Evolutionary conservation across 2,888 invertebrate genomes (phyloP), one percentile per base, ranked within the genome.

Genomic region (Ischnura elegans): DNA sequence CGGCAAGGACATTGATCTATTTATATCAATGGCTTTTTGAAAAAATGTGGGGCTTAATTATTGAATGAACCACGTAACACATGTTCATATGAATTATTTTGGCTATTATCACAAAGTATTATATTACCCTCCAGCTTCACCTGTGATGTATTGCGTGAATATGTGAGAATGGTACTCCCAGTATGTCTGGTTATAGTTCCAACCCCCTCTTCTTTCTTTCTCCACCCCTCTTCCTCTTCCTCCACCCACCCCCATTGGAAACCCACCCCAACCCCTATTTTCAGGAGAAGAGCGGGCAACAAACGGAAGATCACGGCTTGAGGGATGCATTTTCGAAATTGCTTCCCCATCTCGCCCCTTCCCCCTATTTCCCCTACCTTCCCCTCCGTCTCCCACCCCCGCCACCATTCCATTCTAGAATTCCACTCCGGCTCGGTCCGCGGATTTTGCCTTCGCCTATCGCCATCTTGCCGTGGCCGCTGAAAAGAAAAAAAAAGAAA

Each of bases 241-340:
- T 3, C 8, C 84, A 51, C 0, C 51, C 51, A 13, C 51, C 51
- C 51, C 19, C 51, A 21, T 36, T 25, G 8, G 43, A 85, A 85
- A n/a, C 43, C 19, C 43, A 42, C 43, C 25, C 85, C n/a, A 19
- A 47, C 47, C 87, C 13, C 36, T n/a, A 36, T 86, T 21, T 19
- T 25, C 46, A 45, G 45, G 2, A n/a, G n/a, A n/a, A n/a, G 46
- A n/a, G 45, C 86, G 86, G n/a, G 86, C 46, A 86, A 86, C 86
- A 86, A 86, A 86, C 86, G 46, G 45, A n/a, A 86, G 86, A 86
- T 86, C 87, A 55, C 55, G 87, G n/a, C n/a, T 87, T 55, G 55
- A 51, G 61, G 90, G 61, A 66, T 90, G 90, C 90, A 90, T 43
- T 90, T 90, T 66, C 61, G 43, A 90, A 90, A 90, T 90, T 90